Base-by-base conservation (phyloP, 2,113 vertebrate species). In the Mormyrus lacerda region DNA sequence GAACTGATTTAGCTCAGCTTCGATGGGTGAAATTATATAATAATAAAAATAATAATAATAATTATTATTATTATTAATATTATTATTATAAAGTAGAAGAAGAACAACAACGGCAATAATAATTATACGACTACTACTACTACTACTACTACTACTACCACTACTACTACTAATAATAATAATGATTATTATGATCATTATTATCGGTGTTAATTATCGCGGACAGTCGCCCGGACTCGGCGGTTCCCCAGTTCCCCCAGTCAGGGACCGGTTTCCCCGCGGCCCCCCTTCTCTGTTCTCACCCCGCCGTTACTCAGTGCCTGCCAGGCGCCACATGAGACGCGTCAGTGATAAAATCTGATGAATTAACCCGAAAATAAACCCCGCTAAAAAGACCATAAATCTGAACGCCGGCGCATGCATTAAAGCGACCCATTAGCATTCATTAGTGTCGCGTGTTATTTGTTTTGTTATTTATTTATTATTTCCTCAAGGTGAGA, bases 381-480 rank as follows among this genome's bases (percentile, higher is more conserved):
- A 39, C 69, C 31, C 69, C 15, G 69, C 35, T 76, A 76, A 76
- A 65, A 76, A 39, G 69, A 35, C 73, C 73, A 79, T 79, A 79
- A 79, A 79, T 79, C 73, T 19, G 35, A 39, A 79, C 73, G 35
- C 73, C 13, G 35, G 73, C 11, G 73, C 73, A 79, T 79, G 73
- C 73, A 42, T 79, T 79, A 79, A 79, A 79, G 31, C 31, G 73
- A 15, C 73, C 73, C 85, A 51, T 86, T 86, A 50, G 24, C 85
- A 86, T 51, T 51, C 45, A 51, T 86, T 51, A 47, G 45, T 51
- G 48, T 47, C 48, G 44, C 48, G 48, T 51, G 85, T 31, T 86
- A 86, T 86, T 51, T 53, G n/a, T 86, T 90, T 90, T 61, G 79
- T 90, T 90, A 88, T 47, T 79, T 51, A 47, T 86, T 86, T 86